A percentile compares a stretch with the other conserved stretches of the same genome.
These are phyloP conservation scores for Trogon melanurus DNA, from an alignment of 2,113 vertebrate species.

Conservation along the genomic window DNA sequence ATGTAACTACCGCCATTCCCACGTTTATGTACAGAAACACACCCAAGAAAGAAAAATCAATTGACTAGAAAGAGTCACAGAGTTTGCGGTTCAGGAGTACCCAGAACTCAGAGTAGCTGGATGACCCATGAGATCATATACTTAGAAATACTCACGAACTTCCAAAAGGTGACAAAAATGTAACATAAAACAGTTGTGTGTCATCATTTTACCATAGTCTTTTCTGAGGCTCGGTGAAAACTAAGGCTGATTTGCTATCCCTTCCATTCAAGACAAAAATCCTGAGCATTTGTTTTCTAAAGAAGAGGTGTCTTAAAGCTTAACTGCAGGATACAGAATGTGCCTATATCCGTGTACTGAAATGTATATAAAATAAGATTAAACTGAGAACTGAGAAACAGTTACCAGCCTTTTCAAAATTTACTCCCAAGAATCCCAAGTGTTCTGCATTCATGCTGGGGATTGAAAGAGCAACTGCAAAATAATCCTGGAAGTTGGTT, in stretches of 20 bases:
- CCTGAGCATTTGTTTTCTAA: not conserved
- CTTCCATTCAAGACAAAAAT: not conserved
- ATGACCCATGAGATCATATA: not conserved
- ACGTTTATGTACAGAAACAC: not conserved
- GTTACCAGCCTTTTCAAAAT: not conserved
- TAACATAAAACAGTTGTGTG: not conserved
- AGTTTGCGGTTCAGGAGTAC: not conserved
- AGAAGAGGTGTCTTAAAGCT: not conserved
- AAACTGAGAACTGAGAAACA: not conserved
- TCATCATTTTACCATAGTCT: not conserved
- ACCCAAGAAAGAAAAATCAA: slow-evolving; percentile 7
- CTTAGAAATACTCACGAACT: not conserved
- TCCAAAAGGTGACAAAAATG: not conserved
- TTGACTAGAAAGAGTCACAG: not conserved
- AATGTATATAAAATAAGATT: not conserved
- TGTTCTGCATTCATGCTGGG: not conserved
- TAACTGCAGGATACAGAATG: not conserved
- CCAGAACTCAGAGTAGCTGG: not conserved
- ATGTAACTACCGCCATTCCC: not conserved
- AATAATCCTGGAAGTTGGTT: not conserved
- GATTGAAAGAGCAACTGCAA: not conserved
- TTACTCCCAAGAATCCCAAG: not conserved
- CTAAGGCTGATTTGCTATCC: not conserved
- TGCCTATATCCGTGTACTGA: not conserved
- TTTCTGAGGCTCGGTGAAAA: not conserved